Conservation (phyloP, 30 jellyfish, hydroid and myxozoan species). For the Hydra vulgaris region DNA sequence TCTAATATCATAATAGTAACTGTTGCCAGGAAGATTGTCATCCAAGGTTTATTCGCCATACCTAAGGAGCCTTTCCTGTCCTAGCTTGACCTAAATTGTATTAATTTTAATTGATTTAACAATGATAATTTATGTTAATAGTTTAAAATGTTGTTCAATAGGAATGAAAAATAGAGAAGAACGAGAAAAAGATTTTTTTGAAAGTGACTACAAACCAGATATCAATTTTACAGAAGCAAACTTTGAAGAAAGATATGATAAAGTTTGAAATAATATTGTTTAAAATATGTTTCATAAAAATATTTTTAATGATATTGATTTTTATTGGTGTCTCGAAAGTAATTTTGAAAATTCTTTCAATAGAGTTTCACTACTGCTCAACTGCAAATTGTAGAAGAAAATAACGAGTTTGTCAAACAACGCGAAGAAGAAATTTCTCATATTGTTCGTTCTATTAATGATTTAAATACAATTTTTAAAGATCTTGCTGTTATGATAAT, state of each 20-base stretch:
- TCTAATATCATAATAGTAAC: too few relatives aligned
- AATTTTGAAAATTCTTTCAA: too few relatives aligned
- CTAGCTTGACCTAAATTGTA: too few relatives aligned
- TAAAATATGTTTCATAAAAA: not conserved
- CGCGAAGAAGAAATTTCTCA: conserved; percentile 86
- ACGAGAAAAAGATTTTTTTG: conserved; percentile 66
- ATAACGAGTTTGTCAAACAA: conserved; percentile 50
- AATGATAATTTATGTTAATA: too few relatives aligned
- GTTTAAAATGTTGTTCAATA: too few relatives aligned
- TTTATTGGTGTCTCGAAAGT: too few relatives aligned
- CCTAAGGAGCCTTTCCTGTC: too few relatives aligned
- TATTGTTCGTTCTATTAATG: conserved; percentile 73
- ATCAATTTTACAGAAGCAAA: conserved; percentile 43
- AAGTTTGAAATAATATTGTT: too few relatives aligned
- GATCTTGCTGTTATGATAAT: conserved; percentile 72
- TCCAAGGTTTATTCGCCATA: too few relatives aligned
- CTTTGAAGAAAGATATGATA: conserved; percentile 73
- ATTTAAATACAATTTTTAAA: conserved; percentile 79
- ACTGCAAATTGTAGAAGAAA: conserved; percentile 73
- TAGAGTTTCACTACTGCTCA: conserved; percentile 98
- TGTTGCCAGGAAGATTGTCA: too few relatives aligned
- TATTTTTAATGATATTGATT: too few relatives aligned
- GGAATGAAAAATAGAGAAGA: conserved; percentile 95
- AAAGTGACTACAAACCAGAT: conserved; percentile 39
- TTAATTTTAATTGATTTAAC: too few relatives aligned